phyloP scores from a whole-genome alignment of 2,113 vertebrate species.

The Verasper variegatus region DNA sequence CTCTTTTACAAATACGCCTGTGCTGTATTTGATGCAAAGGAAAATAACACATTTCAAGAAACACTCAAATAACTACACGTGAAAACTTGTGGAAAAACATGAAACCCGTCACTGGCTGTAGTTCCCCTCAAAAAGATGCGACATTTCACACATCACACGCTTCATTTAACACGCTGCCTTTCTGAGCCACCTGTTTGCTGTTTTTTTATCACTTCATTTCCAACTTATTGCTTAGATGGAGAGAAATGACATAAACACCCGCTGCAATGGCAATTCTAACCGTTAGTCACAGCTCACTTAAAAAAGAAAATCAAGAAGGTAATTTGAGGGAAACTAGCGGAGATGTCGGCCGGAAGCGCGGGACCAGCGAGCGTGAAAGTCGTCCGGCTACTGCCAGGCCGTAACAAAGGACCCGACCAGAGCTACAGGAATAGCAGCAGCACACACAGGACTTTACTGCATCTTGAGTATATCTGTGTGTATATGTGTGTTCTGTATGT shows the following conservation, averaged over 20 bases:
- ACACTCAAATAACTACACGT: too few relatives aligned
- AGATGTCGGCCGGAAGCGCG: conserved; percentile 31
- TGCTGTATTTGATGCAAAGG: too few relatives aligned
- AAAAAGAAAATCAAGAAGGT: conserved; percentile 35
- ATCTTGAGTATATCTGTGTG: background rate
- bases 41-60: too few relatives aligned
- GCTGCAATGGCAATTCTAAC: conserved; percentile 20
- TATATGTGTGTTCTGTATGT: background rate
- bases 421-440: conserved; percentile 58
- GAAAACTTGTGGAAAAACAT: too few relatives aligned
- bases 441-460: conserved; percentile 24
- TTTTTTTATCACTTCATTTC: background rate
- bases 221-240: conserved; percentile 13
- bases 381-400: conserved; percentile 49
- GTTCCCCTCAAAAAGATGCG: background rate
- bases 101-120: background rate
- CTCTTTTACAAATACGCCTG: background rate
- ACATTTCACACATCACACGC: background rate
- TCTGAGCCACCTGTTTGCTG: background rate
- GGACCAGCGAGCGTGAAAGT: conserved; percentile 47
- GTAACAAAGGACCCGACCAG: conserved; percentile 47
- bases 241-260: conserved; percentile 5
- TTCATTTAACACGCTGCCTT: conserved; percentile 2
- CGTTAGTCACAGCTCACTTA: background rate
- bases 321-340: conserved; percentile 32